Conservation (phyloP, 2,888 invertebrate genomes). For the Lepidocyrtoides sp. region DNA sequence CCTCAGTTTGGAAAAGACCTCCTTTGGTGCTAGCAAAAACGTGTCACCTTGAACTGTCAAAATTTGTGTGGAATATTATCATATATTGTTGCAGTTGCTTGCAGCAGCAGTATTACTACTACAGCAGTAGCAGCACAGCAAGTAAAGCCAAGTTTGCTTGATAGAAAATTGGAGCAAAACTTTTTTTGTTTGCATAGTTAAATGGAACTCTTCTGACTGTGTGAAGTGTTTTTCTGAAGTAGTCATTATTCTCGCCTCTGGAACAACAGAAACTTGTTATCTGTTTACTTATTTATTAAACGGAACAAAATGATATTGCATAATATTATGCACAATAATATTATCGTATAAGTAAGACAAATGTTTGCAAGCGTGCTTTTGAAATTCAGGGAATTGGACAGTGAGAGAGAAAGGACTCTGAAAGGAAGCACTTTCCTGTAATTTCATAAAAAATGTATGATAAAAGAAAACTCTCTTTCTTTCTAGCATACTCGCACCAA, state of each 20-base stretch:
- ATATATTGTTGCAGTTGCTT: not conserved
- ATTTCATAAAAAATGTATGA: slow-evolving; percentile 16
- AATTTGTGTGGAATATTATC: not conserved
- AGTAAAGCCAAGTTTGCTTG: no score
- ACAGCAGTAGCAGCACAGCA: not conserved
- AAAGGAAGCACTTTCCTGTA: not conserved
- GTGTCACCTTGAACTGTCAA: slow-evolving; percentile 49
- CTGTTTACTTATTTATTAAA: slow-evolving; percentile 18
- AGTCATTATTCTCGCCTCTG: not conserved
- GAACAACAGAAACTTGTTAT: not conserved
- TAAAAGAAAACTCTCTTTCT: not conserved
- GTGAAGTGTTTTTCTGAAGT: not conserved
- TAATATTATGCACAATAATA: not conserved
- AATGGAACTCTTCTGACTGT: not conserved
- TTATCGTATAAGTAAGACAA: not conserved
- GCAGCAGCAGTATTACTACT: not conserved
- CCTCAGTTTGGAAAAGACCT: no score
- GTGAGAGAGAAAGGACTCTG: not conserved
- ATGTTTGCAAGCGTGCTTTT: not conserved
- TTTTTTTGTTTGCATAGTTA: slow-evolving; percentile 23
- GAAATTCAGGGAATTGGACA: not conserved
- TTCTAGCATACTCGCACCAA: not conserved
- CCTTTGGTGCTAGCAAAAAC: not conserved
- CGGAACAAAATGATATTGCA: slow-evolving; percentile 10
- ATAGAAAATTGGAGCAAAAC: not conserved